phyloP scores from a whole-genome alignment of 2,888 invertebrate species.

The Tenthredo scrophulariae region DNA sequence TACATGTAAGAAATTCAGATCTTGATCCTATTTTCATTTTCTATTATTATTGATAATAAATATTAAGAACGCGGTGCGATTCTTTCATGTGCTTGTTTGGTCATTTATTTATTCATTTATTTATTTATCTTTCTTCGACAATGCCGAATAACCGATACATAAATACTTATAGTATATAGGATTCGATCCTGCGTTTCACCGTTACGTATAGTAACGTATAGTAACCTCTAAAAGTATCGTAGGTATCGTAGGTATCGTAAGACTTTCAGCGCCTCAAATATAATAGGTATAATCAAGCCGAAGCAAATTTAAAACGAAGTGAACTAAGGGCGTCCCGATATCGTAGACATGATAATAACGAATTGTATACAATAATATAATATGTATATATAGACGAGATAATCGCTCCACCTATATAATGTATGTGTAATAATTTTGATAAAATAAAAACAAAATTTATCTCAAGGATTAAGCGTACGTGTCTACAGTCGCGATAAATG shows the following conservation, averaged over 20 bases:
- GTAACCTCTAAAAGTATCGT: neutral
- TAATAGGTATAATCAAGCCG: neutral
- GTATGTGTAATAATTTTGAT: neutral
- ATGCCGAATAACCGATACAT: neutral
- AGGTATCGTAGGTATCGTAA: too few species aligned
- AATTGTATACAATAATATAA: neutral
- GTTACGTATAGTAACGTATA: neutral
- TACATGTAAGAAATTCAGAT: neutral
- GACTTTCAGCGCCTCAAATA: neutral
- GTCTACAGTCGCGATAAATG: neutral
- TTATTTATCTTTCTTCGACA: too few species aligned
- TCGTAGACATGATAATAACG: neutral
- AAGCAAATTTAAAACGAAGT: neutral
- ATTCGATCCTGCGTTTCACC: constrained; percentile 4
- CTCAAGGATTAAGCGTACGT: neutral
- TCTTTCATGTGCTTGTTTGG: too few species aligned
- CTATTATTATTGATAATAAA: neutral
- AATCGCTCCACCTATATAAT: neutral
- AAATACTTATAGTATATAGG: neutral
- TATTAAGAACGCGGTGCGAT: neutral
- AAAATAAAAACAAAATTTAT: neutral
- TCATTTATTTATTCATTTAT: too few species aligned
- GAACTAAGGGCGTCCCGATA: neutral
- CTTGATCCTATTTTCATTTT: neutral
- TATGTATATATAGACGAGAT: neutral